These are phyloP conservation scores for Acanthosepion lycidas DNA, from an alignment of 2,888 invertebrate genomes.

Conservation along the genomic window DNA sequence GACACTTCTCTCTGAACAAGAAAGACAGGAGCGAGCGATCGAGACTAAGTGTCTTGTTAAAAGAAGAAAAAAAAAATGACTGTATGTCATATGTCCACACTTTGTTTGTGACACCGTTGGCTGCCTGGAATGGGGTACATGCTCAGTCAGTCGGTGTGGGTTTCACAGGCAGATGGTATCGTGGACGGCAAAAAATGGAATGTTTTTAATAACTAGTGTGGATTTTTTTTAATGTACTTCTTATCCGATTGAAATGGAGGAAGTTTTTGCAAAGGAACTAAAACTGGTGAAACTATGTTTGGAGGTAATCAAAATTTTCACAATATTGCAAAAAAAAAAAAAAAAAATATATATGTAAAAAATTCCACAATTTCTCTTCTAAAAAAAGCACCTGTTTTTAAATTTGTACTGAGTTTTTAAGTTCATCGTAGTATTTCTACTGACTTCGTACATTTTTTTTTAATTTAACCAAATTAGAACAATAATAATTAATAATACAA, in stretches of 20 bases:
- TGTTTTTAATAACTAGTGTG: background rate
- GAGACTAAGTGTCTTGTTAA: background rate
- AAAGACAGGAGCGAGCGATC: background rate
- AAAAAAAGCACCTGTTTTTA: background rate
- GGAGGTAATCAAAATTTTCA: background rate
- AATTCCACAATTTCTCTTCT: background rate
- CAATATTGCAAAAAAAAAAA: background rate
- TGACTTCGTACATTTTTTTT: too few relatives aligned
- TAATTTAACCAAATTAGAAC: too few relatives aligned
- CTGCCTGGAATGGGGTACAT: background rate
- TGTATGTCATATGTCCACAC: slow-evolving; percentile 33
- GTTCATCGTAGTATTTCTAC: background rate
- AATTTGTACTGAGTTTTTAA: background rate
- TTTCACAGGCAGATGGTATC: background rate
- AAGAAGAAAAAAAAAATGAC: background rate
- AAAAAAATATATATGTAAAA: background rate
- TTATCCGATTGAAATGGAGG: background rate
- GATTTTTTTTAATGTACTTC: background rate
- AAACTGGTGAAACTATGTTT: background rate
- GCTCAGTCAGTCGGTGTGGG: background rate
- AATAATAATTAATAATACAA: too few relatives aligned
- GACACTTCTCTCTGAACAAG: background rate
- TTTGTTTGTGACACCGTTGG: background rate
- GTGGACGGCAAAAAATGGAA: background rate
- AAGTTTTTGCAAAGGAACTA: background rate